These are phyloP conservation scores for Osmerus mordax DNA, from an alignment of 2,113 vertebrate species.

Conservation along the genomic window DNA sequence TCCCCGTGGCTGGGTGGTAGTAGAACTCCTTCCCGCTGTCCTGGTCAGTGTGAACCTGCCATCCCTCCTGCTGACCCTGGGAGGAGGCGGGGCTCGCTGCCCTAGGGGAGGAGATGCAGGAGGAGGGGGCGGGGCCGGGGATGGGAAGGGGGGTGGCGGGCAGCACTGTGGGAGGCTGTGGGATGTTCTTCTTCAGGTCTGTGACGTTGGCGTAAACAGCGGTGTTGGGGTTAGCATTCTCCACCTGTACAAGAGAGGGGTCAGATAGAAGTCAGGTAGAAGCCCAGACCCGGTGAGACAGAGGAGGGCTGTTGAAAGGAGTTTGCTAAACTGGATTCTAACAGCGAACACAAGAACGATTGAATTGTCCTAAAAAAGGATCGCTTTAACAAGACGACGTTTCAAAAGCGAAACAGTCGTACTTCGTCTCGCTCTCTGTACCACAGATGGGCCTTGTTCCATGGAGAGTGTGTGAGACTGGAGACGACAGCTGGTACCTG, in stretches of 20 bases:
- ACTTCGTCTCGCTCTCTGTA: too few species aligned
- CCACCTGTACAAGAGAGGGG: slow-evolving; percentile 22
- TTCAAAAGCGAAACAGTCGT: too few species aligned
- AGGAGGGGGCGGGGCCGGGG: neutral
- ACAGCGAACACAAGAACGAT: too few species aligned
- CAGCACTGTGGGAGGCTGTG: fast-evolving
- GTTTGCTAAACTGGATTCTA: too few species aligned
- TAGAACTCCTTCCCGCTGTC: slow-evolving; percentile 77
- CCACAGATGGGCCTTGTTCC: too few species aligned
- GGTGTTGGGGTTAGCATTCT: slow-evolving; percentile 35
- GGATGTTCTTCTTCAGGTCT: slow-evolving; percentile 58
- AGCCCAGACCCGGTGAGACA: neutral
- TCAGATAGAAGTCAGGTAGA: neutral
- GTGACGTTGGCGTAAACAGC: slow-evolving; percentile 80
- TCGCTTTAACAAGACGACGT: too few species aligned
- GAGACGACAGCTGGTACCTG: too few species aligned
- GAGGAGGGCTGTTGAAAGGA: neutral
- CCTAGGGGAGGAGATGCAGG: neutral
- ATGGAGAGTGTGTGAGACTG: too few species aligned
- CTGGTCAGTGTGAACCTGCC: slow-evolving; percentile 79
- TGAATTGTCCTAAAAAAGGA: too few species aligned
- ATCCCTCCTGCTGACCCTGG: slow-evolving; percentile 41
- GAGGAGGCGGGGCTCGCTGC: slow-evolving; percentile 40
- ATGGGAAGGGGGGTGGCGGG: neutral
- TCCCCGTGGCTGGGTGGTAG: slow-evolving; percentile 75